Percentiles rank a stretch among this genome's conserved stretches.
phyloP scores from a whole-genome alignment of 1,140 invertebrate genomes.

The Drosophila micromelanica region DNA sequence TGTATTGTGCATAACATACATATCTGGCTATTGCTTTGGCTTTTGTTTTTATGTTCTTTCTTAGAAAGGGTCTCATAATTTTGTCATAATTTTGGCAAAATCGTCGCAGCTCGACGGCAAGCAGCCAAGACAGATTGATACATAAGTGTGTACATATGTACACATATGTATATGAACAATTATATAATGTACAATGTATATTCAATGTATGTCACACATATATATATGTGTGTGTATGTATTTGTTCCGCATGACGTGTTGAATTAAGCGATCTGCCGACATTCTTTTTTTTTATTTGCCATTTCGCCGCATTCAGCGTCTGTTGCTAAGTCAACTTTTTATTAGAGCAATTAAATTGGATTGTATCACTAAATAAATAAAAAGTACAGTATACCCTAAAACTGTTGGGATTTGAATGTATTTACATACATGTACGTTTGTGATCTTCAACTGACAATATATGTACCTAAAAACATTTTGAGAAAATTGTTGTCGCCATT shows the following conservation, averaged over 20 bases:
- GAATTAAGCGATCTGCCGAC: slow-evolving; percentile 46
- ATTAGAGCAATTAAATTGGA: slow-evolving; percentile 45
- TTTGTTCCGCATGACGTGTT: slow-evolving; percentile 46
- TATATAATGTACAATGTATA: slow-evolving; percentile 3
- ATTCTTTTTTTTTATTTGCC: slow-evolving; percentile 8
- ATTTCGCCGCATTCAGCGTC: slow-evolving; percentile 22
- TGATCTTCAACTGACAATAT: neutral
- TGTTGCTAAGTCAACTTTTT: slow-evolving; percentile 46
- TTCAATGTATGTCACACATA: slow-evolving; percentile 9
- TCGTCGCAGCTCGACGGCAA: slow-evolving; percentile 43
- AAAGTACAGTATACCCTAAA: slow-evolving; percentile 17
- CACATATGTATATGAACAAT: slow-evolving; percentile 3
- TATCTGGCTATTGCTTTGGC: slow-evolving; percentile 37
- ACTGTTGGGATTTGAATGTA: slow-evolving; percentile 14
- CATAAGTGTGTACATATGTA: slow-evolving; percentile 7
- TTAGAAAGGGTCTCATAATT: slow-evolving; percentile 78
- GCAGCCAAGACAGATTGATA: slow-evolving; percentile 53
- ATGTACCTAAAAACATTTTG: slow-evolving; percentile 12
- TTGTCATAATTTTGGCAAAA: slow-evolving; percentile 77
- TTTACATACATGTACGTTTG: neutral
- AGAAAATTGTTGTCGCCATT: slow-evolving; percentile 13
- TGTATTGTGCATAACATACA: slow-evolving; percentile 13
- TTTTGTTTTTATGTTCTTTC: slow-evolving; percentile 58
- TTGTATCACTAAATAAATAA: slow-evolving; percentile 27
- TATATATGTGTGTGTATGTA: slow-evolving; percentile 9